A percentile compares a stretch with the other conserved stretches of the same genome.
Evolutionary conservation across 2,113 vertebrate genomes (phyloP).

Genomic region (Mastomys coucha): DNA sequence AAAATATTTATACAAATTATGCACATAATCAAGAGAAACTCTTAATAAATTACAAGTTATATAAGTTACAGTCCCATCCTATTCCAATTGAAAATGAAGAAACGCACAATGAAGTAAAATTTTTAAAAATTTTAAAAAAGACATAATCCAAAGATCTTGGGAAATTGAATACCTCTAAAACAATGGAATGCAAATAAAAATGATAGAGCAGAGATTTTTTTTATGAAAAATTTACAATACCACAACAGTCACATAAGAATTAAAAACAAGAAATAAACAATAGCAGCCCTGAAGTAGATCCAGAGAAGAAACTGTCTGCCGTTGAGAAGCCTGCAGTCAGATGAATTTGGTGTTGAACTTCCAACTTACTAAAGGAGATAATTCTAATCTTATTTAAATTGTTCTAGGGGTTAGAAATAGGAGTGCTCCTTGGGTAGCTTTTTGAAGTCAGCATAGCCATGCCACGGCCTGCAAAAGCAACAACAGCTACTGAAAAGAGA

Average conservation of each 20-base stretch:
- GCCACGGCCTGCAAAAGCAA: neutral
- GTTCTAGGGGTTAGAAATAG: conserved; percentile 9
- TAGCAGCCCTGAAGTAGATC: neutral
- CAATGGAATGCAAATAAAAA: neutral
- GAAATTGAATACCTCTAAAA: neutral
- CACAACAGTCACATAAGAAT: conserved; percentile 9
- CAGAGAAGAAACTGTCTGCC: conserved; percentile 55
- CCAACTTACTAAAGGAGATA: conserved; percentile 60
- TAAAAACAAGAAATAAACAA: neutral
- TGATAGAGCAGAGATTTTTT: neutral
- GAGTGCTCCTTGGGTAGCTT: conserved; percentile 23
- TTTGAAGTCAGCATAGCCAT: neutral
- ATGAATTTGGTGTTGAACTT: conserved; percentile 59
- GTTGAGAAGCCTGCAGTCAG: conserved; percentile 40
- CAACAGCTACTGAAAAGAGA: neutral
- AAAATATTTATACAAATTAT: neutral
- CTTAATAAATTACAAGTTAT: neutral
- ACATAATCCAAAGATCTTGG: neutral
- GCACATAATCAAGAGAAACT: neutral
- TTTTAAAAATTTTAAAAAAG: conserved; percentile 5
- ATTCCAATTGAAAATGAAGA: conserved; percentile 16
- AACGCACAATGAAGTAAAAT: neutral
- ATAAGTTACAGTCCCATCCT: neutral
- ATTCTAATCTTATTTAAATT: conserved; percentile 63
- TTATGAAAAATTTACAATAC: conserved; percentile 43